These are phyloP conservation scores for Nothura maculosa DNA, from an alignment of 2,797 vertebrate genomes.

Conservation along the genomic window DNA sequence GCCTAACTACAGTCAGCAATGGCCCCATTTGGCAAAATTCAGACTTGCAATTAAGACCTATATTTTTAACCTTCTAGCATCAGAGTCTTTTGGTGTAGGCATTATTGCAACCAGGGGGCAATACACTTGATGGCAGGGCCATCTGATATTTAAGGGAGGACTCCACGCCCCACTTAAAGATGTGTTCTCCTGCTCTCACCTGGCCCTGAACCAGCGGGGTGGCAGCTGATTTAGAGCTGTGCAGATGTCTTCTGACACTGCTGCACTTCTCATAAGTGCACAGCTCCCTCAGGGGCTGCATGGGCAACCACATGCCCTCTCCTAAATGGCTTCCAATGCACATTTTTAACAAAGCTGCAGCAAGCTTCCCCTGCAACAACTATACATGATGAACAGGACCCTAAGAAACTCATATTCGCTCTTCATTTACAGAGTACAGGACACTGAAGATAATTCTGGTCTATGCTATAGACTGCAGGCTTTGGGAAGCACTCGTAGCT, in stretches of 20 bases:
- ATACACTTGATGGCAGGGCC: neutral
- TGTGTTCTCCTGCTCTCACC: slow-evolving; percentile 12
- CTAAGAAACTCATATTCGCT: slow-evolving; percentile 25
- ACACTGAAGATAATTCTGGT: neutral
- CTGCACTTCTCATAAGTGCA: neutral
- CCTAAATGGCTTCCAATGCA: slow-evolving; percentile 27
- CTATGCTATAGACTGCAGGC: neutral
- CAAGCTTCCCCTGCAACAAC: neutral
- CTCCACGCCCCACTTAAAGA: neutral
- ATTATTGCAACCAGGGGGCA: neutral
- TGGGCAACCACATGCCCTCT: slow-evolving; percentile 31
- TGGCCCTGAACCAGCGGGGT: slow-evolving; percentile 40
- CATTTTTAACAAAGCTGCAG: slow-evolving; percentile 27
- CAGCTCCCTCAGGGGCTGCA: neutral
- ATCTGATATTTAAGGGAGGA: neutral
- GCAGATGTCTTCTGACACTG: slow-evolving; percentile 28
- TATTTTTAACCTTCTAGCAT: neutral
- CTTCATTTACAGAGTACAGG: neutral
- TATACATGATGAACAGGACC: neutral
- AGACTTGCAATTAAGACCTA: neutral
- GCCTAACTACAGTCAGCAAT: neutral
- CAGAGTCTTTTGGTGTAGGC: neutral
- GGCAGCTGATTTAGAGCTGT: slow-evolving; percentile 28
- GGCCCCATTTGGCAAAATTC: neutral
- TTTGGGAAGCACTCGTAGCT: neutral